Conservation (phyloP, 2,888 invertebrate species). For the Pollenia labialis region DNA sequence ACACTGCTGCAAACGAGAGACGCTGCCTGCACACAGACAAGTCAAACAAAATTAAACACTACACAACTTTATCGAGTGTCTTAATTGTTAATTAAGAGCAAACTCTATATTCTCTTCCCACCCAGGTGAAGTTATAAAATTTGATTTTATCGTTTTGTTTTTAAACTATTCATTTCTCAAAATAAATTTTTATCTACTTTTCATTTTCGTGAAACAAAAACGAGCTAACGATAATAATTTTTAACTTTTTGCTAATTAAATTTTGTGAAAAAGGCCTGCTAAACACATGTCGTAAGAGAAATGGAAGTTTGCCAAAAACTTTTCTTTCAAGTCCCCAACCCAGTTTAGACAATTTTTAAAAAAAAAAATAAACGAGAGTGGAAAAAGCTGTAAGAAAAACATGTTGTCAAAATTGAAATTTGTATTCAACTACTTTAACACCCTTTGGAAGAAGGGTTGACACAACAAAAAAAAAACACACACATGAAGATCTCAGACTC, state of each 20-base stretch:
- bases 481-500: not conserved
- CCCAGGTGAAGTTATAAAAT: not conserved
- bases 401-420: slow-evolving; percentile 5
- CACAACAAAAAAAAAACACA: not conserved
- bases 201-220: not conserved
- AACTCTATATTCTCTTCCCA: not conserved
- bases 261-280: slow-evolving; percentile 51
- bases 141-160: not conserved
- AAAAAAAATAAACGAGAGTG: not conserved
- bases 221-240: slow-evolving; percentile 1
- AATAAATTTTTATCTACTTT: slow-evolving; percentile 6
- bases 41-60: not conserved
- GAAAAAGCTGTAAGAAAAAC: not conserved
- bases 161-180: slow-evolving; percentile 25
- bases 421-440: slow-evolving; percentile 13
- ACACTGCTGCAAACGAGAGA: too few relatives aligned
- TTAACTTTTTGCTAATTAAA: slow-evolving; percentile 57
- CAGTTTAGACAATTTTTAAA: not conserved
- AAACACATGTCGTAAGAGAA: slow-evolving; percentile 55
- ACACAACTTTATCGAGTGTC: not conserved
- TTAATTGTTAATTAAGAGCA: slow-evolving; percentile 23
- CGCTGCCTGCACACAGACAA: not conserved
- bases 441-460: not conserved
- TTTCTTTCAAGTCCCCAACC: slow-evolving; percentile 2
- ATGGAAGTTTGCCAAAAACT: slow-evolving; percentile 66